A percentile compares a stretch with the other conserved stretches of the same genome.
Conservation (phyloP, 2,888 invertebrate species). For the Hydrotaea diabolus region DNA sequence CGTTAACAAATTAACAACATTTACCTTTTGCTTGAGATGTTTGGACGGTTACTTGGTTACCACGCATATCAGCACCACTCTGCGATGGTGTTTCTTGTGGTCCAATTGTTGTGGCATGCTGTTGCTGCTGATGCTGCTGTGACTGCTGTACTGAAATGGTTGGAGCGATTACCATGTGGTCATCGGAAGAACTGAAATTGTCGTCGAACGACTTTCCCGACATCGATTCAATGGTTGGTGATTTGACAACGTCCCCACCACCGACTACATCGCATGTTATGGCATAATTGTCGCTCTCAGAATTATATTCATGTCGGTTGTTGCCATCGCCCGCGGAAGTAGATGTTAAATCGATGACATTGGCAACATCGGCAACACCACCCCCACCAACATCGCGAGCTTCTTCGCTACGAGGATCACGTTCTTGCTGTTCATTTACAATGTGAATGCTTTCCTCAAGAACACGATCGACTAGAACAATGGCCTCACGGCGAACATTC, state of each 20-base stretch:
- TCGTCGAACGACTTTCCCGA: conserved; percentile 81
- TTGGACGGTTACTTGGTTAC: conserved; percentile 18
- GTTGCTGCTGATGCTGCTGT: conserved; percentile 70
- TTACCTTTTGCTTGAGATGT: conserved; percentile 55
- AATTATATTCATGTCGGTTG: conserved; percentile 75
- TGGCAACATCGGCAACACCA: background rate
- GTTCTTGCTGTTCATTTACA: conserved; percentile 74
- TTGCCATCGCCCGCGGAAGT: conserved; percentile 19
- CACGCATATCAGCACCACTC: conserved; percentile 38
- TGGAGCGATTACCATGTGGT: conserved; percentile 62
- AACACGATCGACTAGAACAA: conserved; percentile 78
- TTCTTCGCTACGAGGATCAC: conserved; percentile 22
- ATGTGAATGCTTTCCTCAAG: conserved; percentile 79
- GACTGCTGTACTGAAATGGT: too few species aligned
- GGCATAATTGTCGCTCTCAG: conserved; percentile 80
- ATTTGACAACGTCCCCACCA: conserved; percentile 79
- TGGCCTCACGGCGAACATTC: conserved; percentile 78
- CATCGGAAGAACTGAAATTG: conserved; percentile 79
- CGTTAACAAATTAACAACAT: conserved; percentile 18
- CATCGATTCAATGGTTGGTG: conserved; percentile 80
- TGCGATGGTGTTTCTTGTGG: conserved; percentile 37
- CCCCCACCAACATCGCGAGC: conserved; percentile 19
- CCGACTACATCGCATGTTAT: conserved; percentile 80
- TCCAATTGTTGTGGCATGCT: conserved; percentile 35
- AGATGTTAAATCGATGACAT: background rate